These are phyloP conservation scores for Rapana venosa DNA, from an alignment of 2,888 invertebrate species.

Conservation along the genomic window DNA sequence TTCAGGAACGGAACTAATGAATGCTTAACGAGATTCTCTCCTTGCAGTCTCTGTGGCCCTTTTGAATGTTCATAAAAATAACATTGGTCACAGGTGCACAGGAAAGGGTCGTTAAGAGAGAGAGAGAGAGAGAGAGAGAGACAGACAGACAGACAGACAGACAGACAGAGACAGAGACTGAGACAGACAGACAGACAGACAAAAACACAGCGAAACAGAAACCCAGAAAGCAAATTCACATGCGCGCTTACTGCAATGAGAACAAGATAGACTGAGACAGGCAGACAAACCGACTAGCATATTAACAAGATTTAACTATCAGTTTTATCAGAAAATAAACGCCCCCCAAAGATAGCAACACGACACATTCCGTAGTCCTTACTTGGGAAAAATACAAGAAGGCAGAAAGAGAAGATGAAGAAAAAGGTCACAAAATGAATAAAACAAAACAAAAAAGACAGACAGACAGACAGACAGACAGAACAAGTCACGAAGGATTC, in stretches of 20 bases:
- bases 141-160: not conserved
- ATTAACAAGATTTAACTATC: too few relatives aligned
- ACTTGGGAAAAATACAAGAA: too few relatives aligned
- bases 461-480: too few relatives aligned
- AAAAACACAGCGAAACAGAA: not conserved
- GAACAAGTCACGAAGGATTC: too few relatives aligned
- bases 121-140: not conserved
- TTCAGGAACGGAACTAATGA: too few relatives aligned
- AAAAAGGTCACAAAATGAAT: too few relatives aligned
- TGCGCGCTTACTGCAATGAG: not conserved
- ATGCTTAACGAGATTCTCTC: not conserved
- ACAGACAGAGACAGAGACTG: not conserved
- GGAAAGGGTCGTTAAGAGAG: not conserved
- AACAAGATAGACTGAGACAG: not conserved
- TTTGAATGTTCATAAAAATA: not conserved
- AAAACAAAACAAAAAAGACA: too few relatives aligned
- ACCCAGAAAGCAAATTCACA: not conserved
- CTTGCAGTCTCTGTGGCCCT: not conserved
- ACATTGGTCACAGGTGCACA: not conserved
- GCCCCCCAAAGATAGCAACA: too few relatives aligned
- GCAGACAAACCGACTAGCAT: not conserved
- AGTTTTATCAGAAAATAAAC: not conserved
- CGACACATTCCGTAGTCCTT: too few relatives aligned
- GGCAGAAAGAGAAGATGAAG: too few relatives aligned
- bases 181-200: not conserved